Base-by-base conservation (phyloP, 2,888 invertebrate species). In the Pegoplata infirma region DNA sequence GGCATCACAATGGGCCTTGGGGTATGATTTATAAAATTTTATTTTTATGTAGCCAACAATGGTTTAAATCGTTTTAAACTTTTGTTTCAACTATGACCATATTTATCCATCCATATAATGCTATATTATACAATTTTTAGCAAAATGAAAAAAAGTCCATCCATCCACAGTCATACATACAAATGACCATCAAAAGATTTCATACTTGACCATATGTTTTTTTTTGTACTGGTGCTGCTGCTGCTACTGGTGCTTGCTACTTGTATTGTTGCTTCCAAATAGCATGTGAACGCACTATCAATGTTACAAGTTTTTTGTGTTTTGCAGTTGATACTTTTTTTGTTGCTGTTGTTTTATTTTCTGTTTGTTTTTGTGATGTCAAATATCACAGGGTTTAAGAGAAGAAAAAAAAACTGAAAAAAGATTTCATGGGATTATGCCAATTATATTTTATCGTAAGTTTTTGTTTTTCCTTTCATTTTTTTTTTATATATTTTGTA, bases 341-440 rank as follows among this genome's bases (percentile, higher is more conserved):
- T n/a, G n/a, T n/a, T 25, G 10, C 23, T 51, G 2, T 51, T 21
- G 25, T 51, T 25, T 51, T 21, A 14, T 51, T 25, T 51, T 25
- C 23, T 51, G n/a, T 51, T 14, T 23, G 5, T 14, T 23, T 51
- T 25, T 63, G 21, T 55, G 56, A 64, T 73, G 67, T 64, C 59
- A 73, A 68, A 72, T 63, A 77, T 72, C 63, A 77, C 56, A 14
- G 47, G 28, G 46, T 63, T 68, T 61, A 77, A 25, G 56, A 49
- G 61, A 16, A 21, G 12, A 16, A n/a, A 55, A 47, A 23, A 56
- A 36, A 47, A 47, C 23, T 28, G 44, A 63, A 68, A 63, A 12
- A 55, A 83, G 82, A 84, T 82, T 83, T 82, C 82, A 84, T 58
- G 82, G 67, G 85, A 85, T 85, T 85, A 85, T 85, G 82, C 84